phyloP scores from a whole-genome alignment of 2,888 invertebrate species.

The Elmis aenea region DNA sequence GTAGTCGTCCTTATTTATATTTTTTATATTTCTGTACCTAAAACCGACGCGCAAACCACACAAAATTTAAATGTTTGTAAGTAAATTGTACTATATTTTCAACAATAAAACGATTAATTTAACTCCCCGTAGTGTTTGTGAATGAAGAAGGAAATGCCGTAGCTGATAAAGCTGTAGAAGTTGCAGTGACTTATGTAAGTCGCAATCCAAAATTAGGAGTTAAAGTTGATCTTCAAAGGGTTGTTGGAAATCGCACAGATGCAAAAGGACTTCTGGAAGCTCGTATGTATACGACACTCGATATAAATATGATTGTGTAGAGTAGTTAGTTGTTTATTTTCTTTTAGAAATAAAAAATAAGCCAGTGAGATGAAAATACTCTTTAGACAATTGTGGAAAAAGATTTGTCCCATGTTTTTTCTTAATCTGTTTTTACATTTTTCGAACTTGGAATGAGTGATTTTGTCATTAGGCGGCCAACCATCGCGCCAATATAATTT shows the following conservation, averaged over 20 bases:
- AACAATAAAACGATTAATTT: no score
- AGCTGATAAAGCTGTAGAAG: constrained; percentile 66
- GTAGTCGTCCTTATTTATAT: no score
- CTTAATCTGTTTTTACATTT: no score
- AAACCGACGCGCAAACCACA: constrained; percentile 53
- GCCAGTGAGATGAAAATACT: no score
- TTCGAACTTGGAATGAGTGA: no score
- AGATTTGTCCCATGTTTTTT: no score
- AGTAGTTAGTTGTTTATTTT: background rate
- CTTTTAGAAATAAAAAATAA: background rate
- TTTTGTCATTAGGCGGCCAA: no score
- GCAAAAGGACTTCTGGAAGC: constrained; percentile 65
- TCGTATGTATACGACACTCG: constrained; percentile 49
- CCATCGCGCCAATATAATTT: no score
- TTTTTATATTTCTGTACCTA: no score
- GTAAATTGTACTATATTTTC: constrained; percentile 38
- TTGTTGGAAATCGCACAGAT: constrained; percentile 67
- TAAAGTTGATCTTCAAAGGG: constrained; percentile 56
- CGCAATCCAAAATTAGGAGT: constrained; percentile 65
- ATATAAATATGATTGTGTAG: background rate
- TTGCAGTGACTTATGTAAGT: constrained; percentile 65
- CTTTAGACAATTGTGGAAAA: no score
- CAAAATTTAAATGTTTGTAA: constrained; percentile 71
- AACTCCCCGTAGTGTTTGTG: constrained; percentile 70
- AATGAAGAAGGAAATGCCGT: constrained; percentile 70